Conservation (phyloP, 2,113 vertebrate genomes). For the Myotis yumanensis region DNA sequence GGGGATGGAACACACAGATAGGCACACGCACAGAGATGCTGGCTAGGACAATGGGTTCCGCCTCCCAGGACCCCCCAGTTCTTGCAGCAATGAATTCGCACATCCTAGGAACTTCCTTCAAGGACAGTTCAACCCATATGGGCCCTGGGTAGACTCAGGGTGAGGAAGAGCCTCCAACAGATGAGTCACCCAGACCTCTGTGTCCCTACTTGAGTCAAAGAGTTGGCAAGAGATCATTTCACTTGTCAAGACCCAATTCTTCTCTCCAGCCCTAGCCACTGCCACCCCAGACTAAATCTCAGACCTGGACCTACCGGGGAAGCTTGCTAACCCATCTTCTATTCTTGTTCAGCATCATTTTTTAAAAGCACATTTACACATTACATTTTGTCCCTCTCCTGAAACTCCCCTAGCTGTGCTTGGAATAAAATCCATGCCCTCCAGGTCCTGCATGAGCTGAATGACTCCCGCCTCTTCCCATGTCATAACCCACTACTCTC, state of each 20-base stretch:
- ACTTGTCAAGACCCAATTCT: neutral
- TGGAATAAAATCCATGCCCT: neutral
- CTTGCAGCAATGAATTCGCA: neutral
- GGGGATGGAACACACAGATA: conserved; percentile 20
- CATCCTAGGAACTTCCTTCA: neutral
- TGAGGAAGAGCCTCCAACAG: neutral
- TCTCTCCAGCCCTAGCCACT: neutral
- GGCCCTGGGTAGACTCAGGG: neutral
- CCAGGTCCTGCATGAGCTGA: neutral
- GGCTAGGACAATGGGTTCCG: neutral
- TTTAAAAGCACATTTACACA: conserved; percentile 17
- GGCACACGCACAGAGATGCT: neutral
- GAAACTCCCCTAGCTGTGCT: neutral
- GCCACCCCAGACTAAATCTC: neutral
- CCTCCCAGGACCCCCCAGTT: neutral
- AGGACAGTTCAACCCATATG: neutral
- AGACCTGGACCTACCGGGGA: neutral
- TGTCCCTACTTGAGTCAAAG: neutral
- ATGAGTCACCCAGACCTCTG: neutral
- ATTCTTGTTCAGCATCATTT: neutral
- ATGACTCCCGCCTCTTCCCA: neutral
- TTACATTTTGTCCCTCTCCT: neutral
- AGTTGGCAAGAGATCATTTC: neutral
- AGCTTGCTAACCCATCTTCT: neutral
- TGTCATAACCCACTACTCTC: neutral